phyloP scores from a whole-genome alignment of 2,888 invertebrate genomes.

The Pocota personata region DNA sequence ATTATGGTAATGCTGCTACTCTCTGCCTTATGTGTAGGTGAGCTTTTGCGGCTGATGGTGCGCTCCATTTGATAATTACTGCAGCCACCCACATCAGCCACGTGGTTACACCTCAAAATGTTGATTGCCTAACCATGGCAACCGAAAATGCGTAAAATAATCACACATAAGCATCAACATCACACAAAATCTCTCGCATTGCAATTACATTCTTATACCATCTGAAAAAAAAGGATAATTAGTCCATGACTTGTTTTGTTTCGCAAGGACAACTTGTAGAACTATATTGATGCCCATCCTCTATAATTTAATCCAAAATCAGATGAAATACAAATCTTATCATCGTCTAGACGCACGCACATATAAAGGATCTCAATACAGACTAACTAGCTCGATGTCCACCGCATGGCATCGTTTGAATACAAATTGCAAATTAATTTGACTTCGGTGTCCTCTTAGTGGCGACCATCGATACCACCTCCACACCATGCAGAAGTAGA shows the following conservation, averaged over 20 bases:
- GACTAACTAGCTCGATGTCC: neutral
- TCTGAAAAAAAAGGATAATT: conserved; percentile 26
- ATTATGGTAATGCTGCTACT: neutral
- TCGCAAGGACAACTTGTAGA: conserved; percentile 25
- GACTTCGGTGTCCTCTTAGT: neutral
- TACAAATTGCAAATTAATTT: conserved; percentile 46
- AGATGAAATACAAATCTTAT: conserved; percentile 17
- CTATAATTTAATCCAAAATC: neutral
- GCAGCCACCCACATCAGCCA: neutral
- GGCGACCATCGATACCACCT: neutral
- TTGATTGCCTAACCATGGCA: conserved; percentile 42
- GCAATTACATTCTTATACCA: no score
- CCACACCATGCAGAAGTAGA: neutral
- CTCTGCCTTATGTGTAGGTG: neutral
- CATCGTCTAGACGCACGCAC: neutral
- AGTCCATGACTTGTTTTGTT: neutral
- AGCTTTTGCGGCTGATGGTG: conserved; percentile 3
- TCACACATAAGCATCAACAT: conserved; percentile 37
- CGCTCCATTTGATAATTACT: conserved; percentile 40
- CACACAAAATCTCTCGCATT: neutral
- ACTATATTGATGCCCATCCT: neutral
- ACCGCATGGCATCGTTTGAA: conserved; percentile 19
- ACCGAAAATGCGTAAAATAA: conserved; percentile 58
- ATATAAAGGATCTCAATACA: neutral
- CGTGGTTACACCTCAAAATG: conserved; percentile 36